Percentiles rank a stretch among this genome's conserved stretches.
Conservation (phyloP, 2,113 vertebrate genomes). For the Syngnathus scovelli region DNA sequence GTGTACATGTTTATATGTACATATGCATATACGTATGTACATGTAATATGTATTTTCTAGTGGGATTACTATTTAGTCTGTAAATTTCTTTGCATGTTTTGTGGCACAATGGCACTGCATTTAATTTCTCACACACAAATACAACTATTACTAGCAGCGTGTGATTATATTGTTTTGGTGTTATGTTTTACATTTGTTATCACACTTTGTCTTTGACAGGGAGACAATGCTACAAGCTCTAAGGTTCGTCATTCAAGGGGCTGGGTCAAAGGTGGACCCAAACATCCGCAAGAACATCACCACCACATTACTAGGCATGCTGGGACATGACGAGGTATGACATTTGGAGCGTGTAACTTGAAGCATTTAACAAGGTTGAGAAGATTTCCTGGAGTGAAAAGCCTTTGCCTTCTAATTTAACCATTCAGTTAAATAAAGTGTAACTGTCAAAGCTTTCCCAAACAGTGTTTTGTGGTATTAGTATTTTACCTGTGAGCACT, state of each 20-base stretch:
- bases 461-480: slow-evolving; percentile 3
- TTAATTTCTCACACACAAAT: neutral
- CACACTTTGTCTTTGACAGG: slow-evolving; percentile 55
- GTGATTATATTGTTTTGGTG: neutral
- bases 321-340: slow-evolving; percentile 96
- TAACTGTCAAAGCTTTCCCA: neutral
- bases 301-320: slow-evolving; percentile 84
- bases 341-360: slow-evolving; percentile 1
- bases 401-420: neutral
- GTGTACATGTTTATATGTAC: no score
- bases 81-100: neutral
- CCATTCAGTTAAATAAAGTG: neutral
- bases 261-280: slow-evolving; percentile 89
- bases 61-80: neutral
- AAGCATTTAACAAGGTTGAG: neutral
- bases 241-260: slow-evolving; percentile 91
- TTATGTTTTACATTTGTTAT: neutral
- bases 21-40: no score
- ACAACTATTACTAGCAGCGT: neutral
- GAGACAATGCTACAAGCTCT: slow-evolving; percentile 97
- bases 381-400: neutral
- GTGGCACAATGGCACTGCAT: neutral
- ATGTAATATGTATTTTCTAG: neutral
- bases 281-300: slow-evolving; percentile 85
- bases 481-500: slow-evolving; percentile 26